Conservation (phyloP, 2,797 vertebrate genomes). For the Natrix natrix region DNA sequence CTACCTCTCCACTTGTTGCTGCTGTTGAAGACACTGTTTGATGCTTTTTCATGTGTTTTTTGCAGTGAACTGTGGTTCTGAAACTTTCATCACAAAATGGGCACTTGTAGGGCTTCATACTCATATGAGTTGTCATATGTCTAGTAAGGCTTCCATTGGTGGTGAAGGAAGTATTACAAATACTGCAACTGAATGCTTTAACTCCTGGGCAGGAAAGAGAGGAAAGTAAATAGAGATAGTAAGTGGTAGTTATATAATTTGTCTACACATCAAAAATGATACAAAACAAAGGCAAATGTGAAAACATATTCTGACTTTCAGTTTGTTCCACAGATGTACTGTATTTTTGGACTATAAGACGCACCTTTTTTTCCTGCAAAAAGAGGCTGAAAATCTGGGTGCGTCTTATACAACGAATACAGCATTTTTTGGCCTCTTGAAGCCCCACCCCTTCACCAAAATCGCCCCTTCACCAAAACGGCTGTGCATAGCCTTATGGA, state of each 20-base stretch:
- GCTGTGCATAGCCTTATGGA: too few relatives aligned
- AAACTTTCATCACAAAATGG: slow-evolving; percentile 90
- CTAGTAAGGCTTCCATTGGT: slow-evolving; percentile 97
- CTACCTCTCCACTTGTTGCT: slow-evolving; percentile 62
- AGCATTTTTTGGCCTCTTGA: too few relatives aligned
- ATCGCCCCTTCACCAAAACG: too few relatives aligned
- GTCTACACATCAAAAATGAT: slow-evolving; percentile 12
- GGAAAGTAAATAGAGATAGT: neutral
- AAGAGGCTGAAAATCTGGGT: too few relatives aligned
- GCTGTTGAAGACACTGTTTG: slow-evolving; percentile 71
- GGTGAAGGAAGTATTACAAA: slow-evolving; percentile 91
- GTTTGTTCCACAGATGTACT: neutral
- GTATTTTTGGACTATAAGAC: too few relatives aligned
- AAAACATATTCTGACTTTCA: neutral
- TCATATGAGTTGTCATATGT: slow-evolving; percentile 91
- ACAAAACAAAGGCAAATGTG: neutral
- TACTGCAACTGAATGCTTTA: slow-evolving; percentile 91
- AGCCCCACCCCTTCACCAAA: too few relatives aligned
- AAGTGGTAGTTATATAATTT: slow-evolving; percentile 38
- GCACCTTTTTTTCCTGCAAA: too few relatives aligned
- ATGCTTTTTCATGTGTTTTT: slow-evolving; percentile 93
- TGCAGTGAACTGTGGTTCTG: slow-evolving; percentile 87
- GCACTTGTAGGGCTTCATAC: slow-evolving; percentile 92
- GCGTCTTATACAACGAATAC: too few relatives aligned
- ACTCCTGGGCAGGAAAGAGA: slow-evolving; percentile 76